Percentiles rank a stretch among this genome's conserved stretches.
These are phyloP conservation scores for Catharus ustulatus DNA, from an alignment of 2,797 vertebrate species.

Conservation along the genomic window DNA sequence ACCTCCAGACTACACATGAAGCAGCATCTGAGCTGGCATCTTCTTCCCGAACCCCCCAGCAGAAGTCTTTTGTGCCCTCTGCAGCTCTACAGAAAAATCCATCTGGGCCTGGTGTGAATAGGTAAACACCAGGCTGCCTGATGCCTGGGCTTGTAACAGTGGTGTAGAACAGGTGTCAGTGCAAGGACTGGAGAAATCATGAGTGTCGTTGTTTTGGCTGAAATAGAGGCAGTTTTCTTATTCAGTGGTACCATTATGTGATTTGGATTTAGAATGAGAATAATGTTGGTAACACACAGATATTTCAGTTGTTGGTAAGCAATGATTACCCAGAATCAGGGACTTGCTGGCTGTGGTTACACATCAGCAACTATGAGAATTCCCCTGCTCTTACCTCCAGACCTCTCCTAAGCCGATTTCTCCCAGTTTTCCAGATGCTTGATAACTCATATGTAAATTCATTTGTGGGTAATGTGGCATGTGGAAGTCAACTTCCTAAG, in stretches of 20 bases:
- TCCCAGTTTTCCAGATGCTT: not conserved
- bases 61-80: not conserved
- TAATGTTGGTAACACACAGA: no score
- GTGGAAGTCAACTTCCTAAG: not conserved
- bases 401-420: not conserved
- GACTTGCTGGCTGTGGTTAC: not conserved
- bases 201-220: no score
- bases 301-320: not conserved
- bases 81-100: not conserved
- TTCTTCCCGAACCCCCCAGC: not conserved
- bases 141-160: not conserved
- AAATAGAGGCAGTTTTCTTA: not conserved
- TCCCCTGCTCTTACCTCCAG: not conserved
- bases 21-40: not conserved
- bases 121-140: not conserved
- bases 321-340: not conserved
- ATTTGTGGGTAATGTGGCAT: not conserved
- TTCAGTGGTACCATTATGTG: not conserved
- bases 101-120: fast-evolving
- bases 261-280: not conserved
- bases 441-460: not conserved
- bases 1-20: fast-evolving
- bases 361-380: not conserved
- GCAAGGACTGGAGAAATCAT: not conserved
- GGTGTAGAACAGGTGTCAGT: not conserved